A percentile compares a stretch with the other conserved stretches of the same genome.
Conservation (phyloP, 1,140 invertebrate genomes). For the Ladona fulva region DNA sequence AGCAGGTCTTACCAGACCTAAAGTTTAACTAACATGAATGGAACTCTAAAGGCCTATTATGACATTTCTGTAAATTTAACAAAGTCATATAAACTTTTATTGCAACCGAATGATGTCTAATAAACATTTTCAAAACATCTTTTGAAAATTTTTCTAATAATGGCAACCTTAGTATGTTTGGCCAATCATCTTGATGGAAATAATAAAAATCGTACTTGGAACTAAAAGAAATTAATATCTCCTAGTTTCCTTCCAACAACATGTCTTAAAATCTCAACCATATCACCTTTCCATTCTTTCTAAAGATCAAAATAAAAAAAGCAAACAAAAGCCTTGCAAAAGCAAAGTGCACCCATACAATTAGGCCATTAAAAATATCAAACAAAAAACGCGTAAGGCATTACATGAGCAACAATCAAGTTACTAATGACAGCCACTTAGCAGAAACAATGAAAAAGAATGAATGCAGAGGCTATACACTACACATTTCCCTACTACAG, state of each 20-base stretch:
- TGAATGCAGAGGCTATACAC: not conserved
- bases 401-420: not conserved
- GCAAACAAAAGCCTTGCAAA: not conserved
- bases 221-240: not conserved
- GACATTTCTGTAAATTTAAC: not conserved
- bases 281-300: slow-evolving; percentile 9
- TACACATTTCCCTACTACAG: not conserved
- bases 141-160: not conserved
- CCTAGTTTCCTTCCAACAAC: not conserved
- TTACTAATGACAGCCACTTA: not conserved
- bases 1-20: not conserved
- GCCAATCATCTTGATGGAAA: not conserved
- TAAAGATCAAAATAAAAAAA: not conserved
- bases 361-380: not conserved
- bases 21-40: not conserved
- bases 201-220: not conserved
- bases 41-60: not conserved
- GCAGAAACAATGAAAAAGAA: not conserved
- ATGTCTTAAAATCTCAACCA: not conserved
- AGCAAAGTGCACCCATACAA: not conserved
- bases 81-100: not conserved
- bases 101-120: not conserved
- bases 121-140: not conserved
- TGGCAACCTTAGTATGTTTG: not conserved
- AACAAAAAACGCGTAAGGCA: not conserved